Base-by-base conservation (phyloP, 2,888 invertebrate genomes). In the Bombylius major region DNA sequence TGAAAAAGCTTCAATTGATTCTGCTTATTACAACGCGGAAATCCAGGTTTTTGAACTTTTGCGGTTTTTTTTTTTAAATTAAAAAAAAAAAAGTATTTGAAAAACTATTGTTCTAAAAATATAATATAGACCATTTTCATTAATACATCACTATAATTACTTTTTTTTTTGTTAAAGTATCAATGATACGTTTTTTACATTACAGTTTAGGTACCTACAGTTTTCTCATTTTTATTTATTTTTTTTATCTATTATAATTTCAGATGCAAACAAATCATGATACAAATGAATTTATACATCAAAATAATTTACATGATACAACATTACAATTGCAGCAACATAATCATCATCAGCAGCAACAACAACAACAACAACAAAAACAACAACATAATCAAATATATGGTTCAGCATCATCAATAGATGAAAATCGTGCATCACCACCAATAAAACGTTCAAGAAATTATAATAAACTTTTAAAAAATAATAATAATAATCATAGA, bases 291-390 rank as follows among this genome's bases (percentile, higher is more conserved):
- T 49, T 49, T 47, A 45, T 56, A 56, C 52, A 55, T 50, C n/a
- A 31, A 34, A 48, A 56, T 13, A 45, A 23, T 51, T 53, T 50
- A 54, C 11, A 44, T 33, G 23, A 23, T 44, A 50, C 47, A 50
- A 45, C 34, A 45, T 23, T 54, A 31, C 78, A 81, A 67, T 76
- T 79, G 70, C 82, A 81, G 69, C 81, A 80, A 72, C 75, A 73
- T 64, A 71, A 68, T 62, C 55, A 54, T 5, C 54, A 57, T 23
- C 50, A 53, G 13, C 54, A 56, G 46, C 45, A 71, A 70, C 63
- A 50, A 34, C 49, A 49, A 49, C 52, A 55, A 12, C 46, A 50
- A 34, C 32, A 72, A 75, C 64, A 72, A 71, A 63, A 72, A 72
- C 63, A 64, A 73, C 55, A 23, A 13, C 45, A 54, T 12, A 42